phyloP scores from a whole-genome alignment of 2,888 invertebrate genomes.

The Macrostomum cliftonense region DNA sequence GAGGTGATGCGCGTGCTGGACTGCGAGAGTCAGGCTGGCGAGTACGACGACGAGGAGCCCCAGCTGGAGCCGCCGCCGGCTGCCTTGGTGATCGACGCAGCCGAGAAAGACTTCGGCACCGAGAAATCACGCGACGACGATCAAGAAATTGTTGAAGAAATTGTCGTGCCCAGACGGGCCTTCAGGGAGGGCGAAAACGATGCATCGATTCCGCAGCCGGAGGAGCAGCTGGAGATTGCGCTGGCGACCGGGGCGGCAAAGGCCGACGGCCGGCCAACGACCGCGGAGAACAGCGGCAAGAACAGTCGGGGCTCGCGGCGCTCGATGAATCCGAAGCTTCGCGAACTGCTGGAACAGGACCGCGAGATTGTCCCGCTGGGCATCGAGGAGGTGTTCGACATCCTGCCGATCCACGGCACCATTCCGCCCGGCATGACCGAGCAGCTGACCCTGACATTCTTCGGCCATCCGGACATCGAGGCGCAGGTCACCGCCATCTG shows the following conservation, averaged over 20 bases:
- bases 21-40: too few species aligned
- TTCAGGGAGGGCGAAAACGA: too few species aligned
- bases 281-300: background rate
- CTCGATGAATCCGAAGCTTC: conserved; percentile 1
- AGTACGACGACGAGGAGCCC: too few species aligned
- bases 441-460: conserved; percentile 36
- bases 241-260: too few species aligned
- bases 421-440: conserved; percentile 35
- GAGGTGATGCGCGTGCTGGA: background rate
- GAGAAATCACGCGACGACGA: background rate
- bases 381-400: conserved; percentile 32
- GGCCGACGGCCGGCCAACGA: background rate
- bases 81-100: conserved; percentile 1
- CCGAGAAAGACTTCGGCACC: conserved; percentile 5
- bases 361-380: conserved; percentile 6
- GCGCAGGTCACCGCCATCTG: conserved; percentile 33
- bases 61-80: too few species aligned
- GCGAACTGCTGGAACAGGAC: conserved; percentile 8
- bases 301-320: background rate
- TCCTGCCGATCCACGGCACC: conserved; percentile 34
- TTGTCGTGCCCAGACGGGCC: too few species aligned
- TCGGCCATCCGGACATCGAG: conserved; percentile 34
- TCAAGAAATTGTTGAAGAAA: too few species aligned
- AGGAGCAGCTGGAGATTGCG: too few species aligned
- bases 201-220: too few species aligned